phyloP scores from a whole-genome alignment of 2,888 invertebrate genomes.

The Ommatoiulus sabulosus region DNA sequence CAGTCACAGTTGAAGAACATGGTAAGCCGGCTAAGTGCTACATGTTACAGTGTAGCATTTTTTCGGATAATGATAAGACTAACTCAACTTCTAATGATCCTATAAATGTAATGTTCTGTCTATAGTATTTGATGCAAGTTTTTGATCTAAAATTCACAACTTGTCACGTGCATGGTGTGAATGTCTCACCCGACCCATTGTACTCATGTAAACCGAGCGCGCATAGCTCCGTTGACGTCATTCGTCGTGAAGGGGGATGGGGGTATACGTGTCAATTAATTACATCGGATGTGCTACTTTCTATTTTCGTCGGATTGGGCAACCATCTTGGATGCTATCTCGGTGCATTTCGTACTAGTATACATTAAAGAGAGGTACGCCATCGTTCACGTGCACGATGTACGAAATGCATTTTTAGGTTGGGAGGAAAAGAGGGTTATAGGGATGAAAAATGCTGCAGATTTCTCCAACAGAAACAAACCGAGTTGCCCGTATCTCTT shows the following conservation, averaged over 20 bases:
- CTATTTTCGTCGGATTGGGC: slow-evolving; percentile 25
- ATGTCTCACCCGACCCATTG: not conserved
- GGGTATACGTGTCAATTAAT: slow-evolving; percentile 39
- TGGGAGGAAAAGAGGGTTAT: not conserved
- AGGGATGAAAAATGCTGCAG: not conserved
- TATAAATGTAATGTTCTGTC: not conserved
- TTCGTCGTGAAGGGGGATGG: slow-evolving; percentile 31
- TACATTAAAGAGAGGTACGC: not conserved
- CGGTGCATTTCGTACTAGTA: not conserved
- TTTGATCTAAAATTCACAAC: not conserved
- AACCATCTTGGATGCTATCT: slow-evolving; percentile 22
- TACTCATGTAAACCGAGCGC: not conserved
- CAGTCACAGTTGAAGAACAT: no score
- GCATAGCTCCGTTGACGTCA: slow-evolving; percentile 15
- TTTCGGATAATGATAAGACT: no score
- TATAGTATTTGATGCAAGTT: not conserved
- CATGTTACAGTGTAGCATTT: no score
- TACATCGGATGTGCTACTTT: slow-evolving; percentile 41
- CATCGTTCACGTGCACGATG: not conserved
- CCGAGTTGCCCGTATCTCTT: not conserved
- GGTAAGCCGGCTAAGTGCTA: no score
- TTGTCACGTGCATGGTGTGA: not conserved
- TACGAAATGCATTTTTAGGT: not conserved
- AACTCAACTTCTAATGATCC: no score
- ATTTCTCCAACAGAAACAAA: not conserved